Conservation (phyloP, 2,113 vertebrate species). For the Hyperopisus bebe region DNA sequence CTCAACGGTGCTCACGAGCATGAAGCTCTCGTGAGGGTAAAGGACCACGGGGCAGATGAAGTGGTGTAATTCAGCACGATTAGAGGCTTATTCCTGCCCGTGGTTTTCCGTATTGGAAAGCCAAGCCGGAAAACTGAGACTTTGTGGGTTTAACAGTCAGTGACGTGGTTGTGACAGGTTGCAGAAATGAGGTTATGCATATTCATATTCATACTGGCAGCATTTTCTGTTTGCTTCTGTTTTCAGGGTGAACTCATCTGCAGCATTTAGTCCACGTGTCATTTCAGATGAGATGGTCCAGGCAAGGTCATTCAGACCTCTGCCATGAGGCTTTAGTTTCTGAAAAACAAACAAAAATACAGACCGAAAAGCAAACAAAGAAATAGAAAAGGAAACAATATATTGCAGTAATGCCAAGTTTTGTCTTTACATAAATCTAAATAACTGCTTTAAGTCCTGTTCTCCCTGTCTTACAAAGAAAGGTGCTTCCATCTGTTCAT, state of each 20-base stretch:
- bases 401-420: neutral
- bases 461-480: neutral
- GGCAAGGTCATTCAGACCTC: neutral
- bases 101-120: neutral
- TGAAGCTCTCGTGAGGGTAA: neutral
- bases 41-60: neutral
- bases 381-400: neutral
- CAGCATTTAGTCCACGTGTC: neutral
- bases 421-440: neutral
- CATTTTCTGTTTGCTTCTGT: neutral
- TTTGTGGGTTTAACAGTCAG: neutral
- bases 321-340: neutral
- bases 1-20: neutral
- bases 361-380: neutral
- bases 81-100: neutral
- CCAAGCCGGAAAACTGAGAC: neutral
- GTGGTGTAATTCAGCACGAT: neutral
- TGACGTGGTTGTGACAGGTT: conserved; percentile 6
- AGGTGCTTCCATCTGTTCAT: neutral
- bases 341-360: neutral
- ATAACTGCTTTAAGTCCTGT: neutral
- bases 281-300: neutral
- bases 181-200: conserved; percentile 9
- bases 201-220: neutral
- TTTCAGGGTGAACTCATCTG: neutral